Base-by-base conservation (phyloP, 1,140 invertebrate genomes). In the Leptonema lineaticorne region DNA sequence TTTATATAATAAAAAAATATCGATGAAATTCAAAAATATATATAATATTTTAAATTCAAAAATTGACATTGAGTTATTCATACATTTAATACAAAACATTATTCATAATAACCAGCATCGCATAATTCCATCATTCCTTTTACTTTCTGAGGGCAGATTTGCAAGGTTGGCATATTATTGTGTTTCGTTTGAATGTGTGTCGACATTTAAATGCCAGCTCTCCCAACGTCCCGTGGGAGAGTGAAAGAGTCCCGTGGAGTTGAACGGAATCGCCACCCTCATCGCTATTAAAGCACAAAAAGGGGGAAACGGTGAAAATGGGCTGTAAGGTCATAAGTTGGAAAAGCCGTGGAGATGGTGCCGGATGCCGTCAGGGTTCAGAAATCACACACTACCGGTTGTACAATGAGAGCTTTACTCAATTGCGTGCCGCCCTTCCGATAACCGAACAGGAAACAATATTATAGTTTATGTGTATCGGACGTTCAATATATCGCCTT, bases 191-290 rank as follows among this genome's bases (percentile, higher is more conserved):
- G 57, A 68, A 65, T 71, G 67, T 71, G 67, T 71, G 70, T 53
- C 70, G 70, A 69, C 70, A 71, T 71, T 71, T 71, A 71, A 71
- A 71, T 71, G 70, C 66, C 70, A 67, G 56, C 30, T 65, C 67
- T 63, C 70, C 14, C 4, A 28, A n/a, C 63, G 56, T 63, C 33
- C 56, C 33, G n/a, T 11, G 69, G 59, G 64, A 29, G 67, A 48
- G 46, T 41, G 60, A 33, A 20, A 48, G 24, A 37, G 28, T 20
- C 46, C 46, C 46, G 1, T 48, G 6, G 2, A 3, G 16, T 9
- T 18, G n/a, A 8, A 8, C 41, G 4, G 7, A 24, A 4, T n/a
- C n/a, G n/a, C n/a, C n/a, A n/a, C n/a, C n/a, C n/a, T n/a, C n/a
- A n/a, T n/a, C n/a, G n/a, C n/a, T n/a, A n/a, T n/a, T n/a, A n/a